A percentile compares a stretch with the other conserved stretches of the same genome.
These are phyloP conservation scores for Cyrtodaria siliqua DNA, from an alignment of 2,888 invertebrate genomes.

Conservation along the genomic window DNA sequence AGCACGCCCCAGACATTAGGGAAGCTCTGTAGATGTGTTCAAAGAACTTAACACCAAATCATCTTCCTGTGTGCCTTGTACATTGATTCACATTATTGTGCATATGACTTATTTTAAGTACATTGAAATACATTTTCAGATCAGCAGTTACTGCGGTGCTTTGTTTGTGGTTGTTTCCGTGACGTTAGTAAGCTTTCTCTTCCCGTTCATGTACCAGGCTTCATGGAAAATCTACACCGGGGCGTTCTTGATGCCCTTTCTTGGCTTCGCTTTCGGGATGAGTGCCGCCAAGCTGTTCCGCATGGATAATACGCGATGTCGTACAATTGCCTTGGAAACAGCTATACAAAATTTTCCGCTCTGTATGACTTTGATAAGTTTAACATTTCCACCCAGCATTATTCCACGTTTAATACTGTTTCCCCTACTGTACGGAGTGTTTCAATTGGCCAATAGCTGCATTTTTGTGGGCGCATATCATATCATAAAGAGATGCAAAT, in stretches of 20 bases:
- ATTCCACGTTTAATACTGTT: conserved; percentile 62
- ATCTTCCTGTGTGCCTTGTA: too few relatives aligned
- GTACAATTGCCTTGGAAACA: conserved; percentile 81
- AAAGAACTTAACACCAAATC: too few relatives aligned
- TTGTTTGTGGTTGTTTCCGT: conserved; percentile 77
- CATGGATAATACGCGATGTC: too few relatives aligned
- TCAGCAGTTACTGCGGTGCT: conserved; percentile 75
- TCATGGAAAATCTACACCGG: conserved; percentile 77
- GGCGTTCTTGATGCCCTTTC: conserved; percentile 73
- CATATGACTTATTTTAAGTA: too few relatives aligned
- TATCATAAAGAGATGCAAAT: too few relatives aligned
- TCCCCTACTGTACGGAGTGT: conserved; percentile 64
- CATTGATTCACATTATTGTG: too few relatives aligned
- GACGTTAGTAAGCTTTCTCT: conserved; percentile 75
- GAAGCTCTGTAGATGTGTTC: too few relatives aligned
- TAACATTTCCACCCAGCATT: conserved; percentile 70
- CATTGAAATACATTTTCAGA: too few relatives aligned
- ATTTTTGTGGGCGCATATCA: conserved; percentile 56
- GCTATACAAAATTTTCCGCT: conserved; percentile 82
- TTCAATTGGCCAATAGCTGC: conserved; percentile 54
- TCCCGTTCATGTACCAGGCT: conserved; percentile 78
- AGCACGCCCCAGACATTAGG: too few relatives aligned
- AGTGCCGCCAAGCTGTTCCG: conserved; percentile 66
- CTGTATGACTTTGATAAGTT: conserved; percentile 78
- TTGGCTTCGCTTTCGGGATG: conserved; percentile 78